Evolutionary conservation across 2,113 vertebrate genomes (phyloP).

Genomic region (Stegostoma tigrinum): DNA sequence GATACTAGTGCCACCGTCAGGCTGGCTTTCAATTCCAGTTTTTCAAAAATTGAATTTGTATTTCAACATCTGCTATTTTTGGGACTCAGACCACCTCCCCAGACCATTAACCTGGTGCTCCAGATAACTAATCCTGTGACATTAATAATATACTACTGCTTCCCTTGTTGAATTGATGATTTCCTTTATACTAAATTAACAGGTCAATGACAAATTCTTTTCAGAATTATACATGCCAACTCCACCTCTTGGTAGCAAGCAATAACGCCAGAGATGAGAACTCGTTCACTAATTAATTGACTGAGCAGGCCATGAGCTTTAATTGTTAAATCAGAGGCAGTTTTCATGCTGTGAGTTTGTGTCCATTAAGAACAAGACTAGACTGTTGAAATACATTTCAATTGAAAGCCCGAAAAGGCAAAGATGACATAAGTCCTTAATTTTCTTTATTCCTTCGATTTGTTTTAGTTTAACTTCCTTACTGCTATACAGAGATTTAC

Average conservation of each 20-base stretch:
- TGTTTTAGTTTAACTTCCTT: not conserved
- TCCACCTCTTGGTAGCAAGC: not conserved
- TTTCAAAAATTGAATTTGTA: too few species aligned
- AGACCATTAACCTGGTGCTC: too few species aligned
- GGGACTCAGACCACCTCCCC: too few species aligned
- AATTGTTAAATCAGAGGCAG: not conserved
- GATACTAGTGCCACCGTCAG: too few species aligned
- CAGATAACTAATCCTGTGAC: too few species aligned
- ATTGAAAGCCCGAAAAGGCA: not conserved
- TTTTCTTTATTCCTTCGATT: not conserved
- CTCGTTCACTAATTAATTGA: not conserved
- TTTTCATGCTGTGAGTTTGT: not conserved
- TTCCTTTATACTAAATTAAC: not conserved
- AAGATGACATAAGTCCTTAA: not conserved
- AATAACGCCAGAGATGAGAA: not conserved
- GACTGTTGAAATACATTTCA: not conserved
- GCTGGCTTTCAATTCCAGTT: too few species aligned
- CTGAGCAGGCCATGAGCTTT: too few species aligned
- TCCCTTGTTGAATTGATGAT: not conserved
- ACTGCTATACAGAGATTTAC: not conserved
- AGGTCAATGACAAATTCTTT: not conserved
- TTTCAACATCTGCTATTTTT: too few species aligned
- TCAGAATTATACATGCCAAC: too few species aligned
- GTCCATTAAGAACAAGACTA: not conserved
- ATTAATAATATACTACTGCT: too few species aligned